Conservation (phyloP, 2,797 vertebrate genomes). For the Paguma larvata region DNA sequence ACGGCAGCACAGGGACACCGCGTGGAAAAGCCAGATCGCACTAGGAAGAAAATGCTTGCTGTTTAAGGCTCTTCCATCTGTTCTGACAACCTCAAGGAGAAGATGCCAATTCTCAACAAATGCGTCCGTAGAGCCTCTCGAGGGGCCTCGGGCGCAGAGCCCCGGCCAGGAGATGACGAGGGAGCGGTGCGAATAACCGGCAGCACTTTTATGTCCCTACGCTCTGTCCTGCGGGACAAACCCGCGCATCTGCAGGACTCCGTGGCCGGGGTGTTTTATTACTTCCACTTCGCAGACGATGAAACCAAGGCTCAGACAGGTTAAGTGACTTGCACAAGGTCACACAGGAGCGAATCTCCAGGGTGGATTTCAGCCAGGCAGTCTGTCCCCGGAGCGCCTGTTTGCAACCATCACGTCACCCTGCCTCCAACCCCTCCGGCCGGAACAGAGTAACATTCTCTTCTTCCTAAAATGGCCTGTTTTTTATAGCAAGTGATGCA, state of each 20-base stretch:
- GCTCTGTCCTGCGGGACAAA: background rate
- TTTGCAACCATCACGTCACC: fast-evolving
- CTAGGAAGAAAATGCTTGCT: too few species aligned
- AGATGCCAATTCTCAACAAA: background rate
- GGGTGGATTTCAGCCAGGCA: background rate
- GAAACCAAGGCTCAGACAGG: background rate
- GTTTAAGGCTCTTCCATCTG: background rate
- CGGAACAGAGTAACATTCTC: fast-evolving
- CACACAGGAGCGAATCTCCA: background rate
- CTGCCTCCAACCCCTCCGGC: background rate
- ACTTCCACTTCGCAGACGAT: background rate
- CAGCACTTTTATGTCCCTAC: background rate
- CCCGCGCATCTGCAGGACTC: fast-evolving
- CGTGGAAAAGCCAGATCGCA: background rate
- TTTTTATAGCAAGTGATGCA: background rate
- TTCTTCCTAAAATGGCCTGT: too few species aligned
- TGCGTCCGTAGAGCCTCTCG: fast-evolving
- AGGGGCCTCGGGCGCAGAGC: background rate
- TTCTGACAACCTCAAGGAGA: background rate
- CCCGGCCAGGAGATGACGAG: background rate
- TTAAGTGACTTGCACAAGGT: background rate
- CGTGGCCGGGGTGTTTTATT: fast-evolving
- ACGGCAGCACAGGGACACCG: background rate
- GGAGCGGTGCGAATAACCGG: background rate
- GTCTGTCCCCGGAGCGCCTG: too few species aligned